Percentiles rank a stretch among this genome's conserved stretches.
Conservation (phyloP, 2,888 invertebrate species). For the Hyppa rectilinea region DNA sequence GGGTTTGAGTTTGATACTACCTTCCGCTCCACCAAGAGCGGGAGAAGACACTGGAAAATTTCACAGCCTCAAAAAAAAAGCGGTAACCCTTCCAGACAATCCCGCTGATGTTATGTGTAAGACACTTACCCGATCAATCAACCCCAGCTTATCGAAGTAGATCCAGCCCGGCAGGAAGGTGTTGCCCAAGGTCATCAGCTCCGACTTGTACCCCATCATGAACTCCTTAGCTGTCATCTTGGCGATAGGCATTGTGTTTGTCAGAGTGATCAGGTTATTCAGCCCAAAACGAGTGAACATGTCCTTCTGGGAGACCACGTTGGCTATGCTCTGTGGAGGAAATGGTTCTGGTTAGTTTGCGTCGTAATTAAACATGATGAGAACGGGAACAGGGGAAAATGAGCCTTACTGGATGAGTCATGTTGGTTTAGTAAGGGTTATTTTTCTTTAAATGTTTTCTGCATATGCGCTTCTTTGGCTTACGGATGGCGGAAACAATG, state of each 20-base stretch:
- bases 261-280: conserved; percentile 93
- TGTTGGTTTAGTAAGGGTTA: background rate
- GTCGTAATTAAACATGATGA: background rate
- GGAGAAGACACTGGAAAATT: too few species aligned
- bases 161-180: conserved; percentile 96
- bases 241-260: conserved; percentile 93
- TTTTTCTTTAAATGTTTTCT: too few species aligned
- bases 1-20: too few species aligned
- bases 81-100: too few species aligned
- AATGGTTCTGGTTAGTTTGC: background rate
- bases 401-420: background rate
- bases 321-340: conserved; percentile 94
- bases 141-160: conserved; percentile 96
- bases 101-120: too few species aligned
- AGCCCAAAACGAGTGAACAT: conserved; percentile 93
- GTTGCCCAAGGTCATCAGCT: conserved; percentile 95
- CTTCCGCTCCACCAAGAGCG: too few species aligned
- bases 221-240: conserved; percentile 96
- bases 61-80: too few species aligned
- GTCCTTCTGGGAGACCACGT: conserved; percentile 93
- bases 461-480: too few species aligned
- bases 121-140: conserved; percentile 95
- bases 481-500: too few species aligned
- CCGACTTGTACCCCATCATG: conserved; percentile 97
- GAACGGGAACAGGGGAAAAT: background rate